Base-by-base conservation (phyloP, 2,888 invertebrate species). In the Tridacna gigas region DNA sequence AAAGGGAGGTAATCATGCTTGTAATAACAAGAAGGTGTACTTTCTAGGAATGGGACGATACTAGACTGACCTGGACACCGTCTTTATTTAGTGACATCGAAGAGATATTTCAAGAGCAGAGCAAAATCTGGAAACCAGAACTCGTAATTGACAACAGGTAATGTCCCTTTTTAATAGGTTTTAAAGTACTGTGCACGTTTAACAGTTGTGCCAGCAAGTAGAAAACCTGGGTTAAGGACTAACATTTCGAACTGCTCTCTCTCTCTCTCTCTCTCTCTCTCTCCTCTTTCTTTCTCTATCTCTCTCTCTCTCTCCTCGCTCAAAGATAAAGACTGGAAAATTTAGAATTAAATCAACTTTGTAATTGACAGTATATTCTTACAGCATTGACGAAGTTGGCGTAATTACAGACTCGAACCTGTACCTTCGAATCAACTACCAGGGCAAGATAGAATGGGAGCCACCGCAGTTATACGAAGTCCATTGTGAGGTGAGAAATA, bases 111-210 rank as follows among this genome's bases (percentile, higher is more conserved):
- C 78, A 80, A 12, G 77, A 80, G 26, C 82, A 79, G 15, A 51
- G 56, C 0, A 76, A 48, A 26, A 80, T 86, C 47, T 88, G 88
- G 88, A 86, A 88, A 61, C 88, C 88, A 12, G 88, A 84, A 77
- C 61, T 88, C 12, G 80, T 86, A 51, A 71, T 88, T 3, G 88
- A 82, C 25, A 88, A 88, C 51, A 73, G 76, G 84, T 84, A 56
- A 56, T 37, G 7, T 7, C 37, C 37, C 37, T 4, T 2, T 37
- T 37, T 37, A 4, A 37, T 37, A 2, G 7, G 37, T 4, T 37
- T 7, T 37, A 37, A 4, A 37, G 2, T 7, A 37, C 2, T 4
- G 7, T 37, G 7, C 37, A 37, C 37, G 37, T 37, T 37, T 37
- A 7, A 37, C 37, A 37, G 2, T 7, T 37, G 37, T 37, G 37